A percentile compares a stretch with the other conserved stretches of the same genome.
Evolutionary conservation across 2,113 vertebrate species (phyloP).

Genomic region (Propithecus coquereli): DNA sequence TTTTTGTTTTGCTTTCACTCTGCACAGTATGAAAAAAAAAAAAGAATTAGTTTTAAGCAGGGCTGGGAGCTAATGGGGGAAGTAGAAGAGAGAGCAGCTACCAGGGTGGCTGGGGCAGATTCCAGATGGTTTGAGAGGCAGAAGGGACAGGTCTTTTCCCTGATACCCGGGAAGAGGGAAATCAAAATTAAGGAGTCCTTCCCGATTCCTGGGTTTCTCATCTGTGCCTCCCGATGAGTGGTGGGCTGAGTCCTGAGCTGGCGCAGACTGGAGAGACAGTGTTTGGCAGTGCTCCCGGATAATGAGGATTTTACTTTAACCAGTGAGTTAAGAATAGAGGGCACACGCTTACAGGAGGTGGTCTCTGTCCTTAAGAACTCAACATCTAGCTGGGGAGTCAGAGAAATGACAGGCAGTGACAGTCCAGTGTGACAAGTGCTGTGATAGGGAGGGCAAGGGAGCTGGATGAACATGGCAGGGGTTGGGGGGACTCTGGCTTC

Average conservation of each 20-base stretch:
- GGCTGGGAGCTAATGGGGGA: not conserved
- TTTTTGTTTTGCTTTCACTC: not conserved
- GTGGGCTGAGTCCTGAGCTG: not conserved
- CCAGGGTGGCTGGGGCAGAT: too few species aligned
- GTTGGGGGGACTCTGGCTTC: too few species aligned
- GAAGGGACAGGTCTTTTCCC: not conserved
- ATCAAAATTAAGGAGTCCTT: not conserved
- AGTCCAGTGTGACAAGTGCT: not conserved
- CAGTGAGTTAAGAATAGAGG: not conserved
- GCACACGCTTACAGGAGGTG: not conserved
- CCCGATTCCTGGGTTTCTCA: not conserved
- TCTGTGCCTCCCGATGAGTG: not conserved
- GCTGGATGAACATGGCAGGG: not conserved
- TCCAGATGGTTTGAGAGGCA: not conserved
- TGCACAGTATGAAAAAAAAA: not conserved
- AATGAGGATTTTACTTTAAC: not conserved
- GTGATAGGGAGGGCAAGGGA: not conserved
- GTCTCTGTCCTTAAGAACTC: not conserved
- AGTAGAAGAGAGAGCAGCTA: not conserved
- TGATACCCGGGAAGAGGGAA: not conserved
- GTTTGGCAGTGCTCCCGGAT: fast-evolving
- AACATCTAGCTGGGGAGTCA: not conserved
- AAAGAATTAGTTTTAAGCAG: not conserved
- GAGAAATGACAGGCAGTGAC: not conserved
- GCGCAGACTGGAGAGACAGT: too few species aligned